Evolutionary conservation across 2,113 vertebrate species (phyloP).

Genomic region (Zeus faber): DNA sequence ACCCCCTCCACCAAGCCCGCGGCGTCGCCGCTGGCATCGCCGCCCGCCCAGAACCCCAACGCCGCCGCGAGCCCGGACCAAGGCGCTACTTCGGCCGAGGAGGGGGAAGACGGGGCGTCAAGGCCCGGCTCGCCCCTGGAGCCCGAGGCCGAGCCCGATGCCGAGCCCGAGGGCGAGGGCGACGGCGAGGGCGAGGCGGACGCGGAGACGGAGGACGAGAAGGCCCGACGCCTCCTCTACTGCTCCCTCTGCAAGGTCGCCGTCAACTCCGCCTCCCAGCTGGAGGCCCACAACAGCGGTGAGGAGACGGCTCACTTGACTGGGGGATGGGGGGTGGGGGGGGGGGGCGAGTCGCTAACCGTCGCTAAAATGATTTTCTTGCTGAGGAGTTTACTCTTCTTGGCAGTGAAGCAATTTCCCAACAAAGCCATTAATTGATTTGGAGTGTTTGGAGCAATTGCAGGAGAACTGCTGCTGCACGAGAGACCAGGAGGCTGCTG

Average conservation of each 20-base stretch:
- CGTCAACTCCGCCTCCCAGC: constrained; percentile 95
- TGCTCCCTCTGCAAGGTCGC: constrained; percentile 98
- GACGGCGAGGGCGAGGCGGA: constrained; percentile 75
- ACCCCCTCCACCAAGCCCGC: constrained; percentile 42
- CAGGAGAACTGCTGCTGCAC: background rate
- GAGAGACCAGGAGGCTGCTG: background rate
- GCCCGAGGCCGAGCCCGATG: constrained; percentile 36
- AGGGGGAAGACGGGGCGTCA: constrained; percentile 67
- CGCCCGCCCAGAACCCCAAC: constrained; percentile 57
- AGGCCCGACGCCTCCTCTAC: constrained; percentile 92
- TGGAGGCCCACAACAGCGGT: constrained; percentile 98
- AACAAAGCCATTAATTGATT: constrained; percentile 12
- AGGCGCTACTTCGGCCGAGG: constrained; percentile 77
- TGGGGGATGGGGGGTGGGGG: background rate
- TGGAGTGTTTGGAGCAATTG: background rate
- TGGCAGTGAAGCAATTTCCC: background rate
- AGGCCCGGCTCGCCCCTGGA: constrained; percentile 34
- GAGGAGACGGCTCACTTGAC: constrained; percentile 47
- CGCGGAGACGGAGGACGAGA: constrained; percentile 91
- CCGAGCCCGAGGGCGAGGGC: constrained; percentile 31
- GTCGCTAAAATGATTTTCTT: background rate
- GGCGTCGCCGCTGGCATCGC: constrained; percentile 55
- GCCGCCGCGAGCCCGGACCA: constrained; percentile 45
- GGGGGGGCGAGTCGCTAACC: background rate
- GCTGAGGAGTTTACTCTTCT: background rate